These are phyloP conservation scores for Cisticola juncidis DNA, from an alignment of 2,113 vertebrate genomes.

Conservation along the genomic window DNA sequence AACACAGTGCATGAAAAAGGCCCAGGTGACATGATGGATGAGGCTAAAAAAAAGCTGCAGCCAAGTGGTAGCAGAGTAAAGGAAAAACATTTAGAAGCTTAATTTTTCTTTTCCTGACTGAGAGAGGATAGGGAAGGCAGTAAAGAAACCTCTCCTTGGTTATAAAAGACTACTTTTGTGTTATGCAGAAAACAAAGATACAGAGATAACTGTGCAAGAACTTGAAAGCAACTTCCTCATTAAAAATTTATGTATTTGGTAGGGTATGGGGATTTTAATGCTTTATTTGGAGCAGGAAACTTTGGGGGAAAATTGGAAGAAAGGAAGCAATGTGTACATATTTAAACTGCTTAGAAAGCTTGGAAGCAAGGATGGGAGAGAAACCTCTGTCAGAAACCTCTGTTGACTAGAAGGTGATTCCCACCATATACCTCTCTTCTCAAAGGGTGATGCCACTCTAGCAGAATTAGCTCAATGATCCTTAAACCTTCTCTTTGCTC, in stretches of 20 bases:
- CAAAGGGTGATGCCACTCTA: background rate
- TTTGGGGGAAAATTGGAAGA: background rate
- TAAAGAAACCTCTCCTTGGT: background rate
- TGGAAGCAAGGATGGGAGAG: background rate
- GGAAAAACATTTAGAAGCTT: background rate
- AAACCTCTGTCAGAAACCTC: background rate
- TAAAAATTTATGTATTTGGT: background rate
- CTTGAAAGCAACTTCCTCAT: background rate
- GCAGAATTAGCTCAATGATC: background rate
- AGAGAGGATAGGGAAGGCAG: background rate
- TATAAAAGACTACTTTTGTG: background rate
- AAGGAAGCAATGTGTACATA: background rate
- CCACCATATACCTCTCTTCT: background rate
- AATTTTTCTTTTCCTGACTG: background rate
- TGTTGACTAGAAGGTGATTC: background rate
- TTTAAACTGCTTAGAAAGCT: background rate
- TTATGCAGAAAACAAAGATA: background rate
- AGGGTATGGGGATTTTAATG: background rate
- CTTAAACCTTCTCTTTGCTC: background rate
- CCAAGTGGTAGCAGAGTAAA: background rate
- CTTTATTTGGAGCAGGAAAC: background rate
- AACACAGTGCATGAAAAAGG: background rate
- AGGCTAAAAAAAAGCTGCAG: background rate
- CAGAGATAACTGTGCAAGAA: background rate
- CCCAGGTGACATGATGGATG: background rate